Base-by-base conservation (phyloP, 2,113 vertebrate genomes). In the Progne subis region DNA sequence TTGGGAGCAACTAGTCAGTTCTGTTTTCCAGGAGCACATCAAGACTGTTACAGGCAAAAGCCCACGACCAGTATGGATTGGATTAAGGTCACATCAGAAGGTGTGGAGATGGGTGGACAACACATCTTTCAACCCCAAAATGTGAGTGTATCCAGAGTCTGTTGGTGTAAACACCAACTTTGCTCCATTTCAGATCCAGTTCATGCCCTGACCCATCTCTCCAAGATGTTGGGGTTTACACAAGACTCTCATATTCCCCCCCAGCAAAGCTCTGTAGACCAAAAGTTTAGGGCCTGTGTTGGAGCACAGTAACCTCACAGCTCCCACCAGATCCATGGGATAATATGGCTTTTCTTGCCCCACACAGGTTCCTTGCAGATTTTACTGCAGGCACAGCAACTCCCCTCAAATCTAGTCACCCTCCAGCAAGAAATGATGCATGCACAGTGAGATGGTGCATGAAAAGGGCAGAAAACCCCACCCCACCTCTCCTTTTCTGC, bases 361-460 rank as follows among this genome's bases (percentile, higher is more conserved):
- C 28, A 16, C 7, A 53, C 8, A 0, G 1, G 26, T 8, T 72
- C 41, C 31, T 65, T 17, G 12, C 31, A 43, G 31, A 47, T 32
- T 34, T 71, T 78, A 32, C 3, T 32, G 46, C 18, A 28, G 37
- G 41, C 23, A 11, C 52, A 25, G 50, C 18, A 59, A 37, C 18
- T 18, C 31, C n/a, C 4, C 31, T 71, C 59, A 39, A 18, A 26
- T 21, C 15, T 23, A 34, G 25, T 52, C 14, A 44, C 23, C 11
- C 14, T n/a, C 23, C 31, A 8, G 26, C 3, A 10, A 39, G 34
- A 59, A 57, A 34, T 7, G 0, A 4, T 28, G 49, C 3, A 5
- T 53, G 29, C 43, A 57, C 1, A 0, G 32, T 12, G 16, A 29
- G 32, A 64, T 0, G 0, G 29, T 32, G n/a, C 25, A 34, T 8